Conservation (phyloP, 2,888 invertebrate genomes). For the Elysia crispata region DNA sequence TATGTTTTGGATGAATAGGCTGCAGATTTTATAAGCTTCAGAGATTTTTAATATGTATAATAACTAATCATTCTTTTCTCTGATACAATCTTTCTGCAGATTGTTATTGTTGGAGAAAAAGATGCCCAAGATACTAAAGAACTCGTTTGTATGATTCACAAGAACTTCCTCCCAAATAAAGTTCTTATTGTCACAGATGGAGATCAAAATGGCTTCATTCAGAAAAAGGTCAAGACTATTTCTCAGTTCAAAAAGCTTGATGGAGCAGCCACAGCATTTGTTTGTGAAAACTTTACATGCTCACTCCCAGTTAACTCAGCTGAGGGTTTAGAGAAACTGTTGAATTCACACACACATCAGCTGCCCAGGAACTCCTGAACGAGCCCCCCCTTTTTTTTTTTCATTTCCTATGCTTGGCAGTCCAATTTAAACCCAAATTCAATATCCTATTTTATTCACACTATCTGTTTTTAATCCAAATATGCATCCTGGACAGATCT, state of each 20-base stretch:
- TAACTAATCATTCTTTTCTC: not conserved
- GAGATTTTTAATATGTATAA: not conserved
- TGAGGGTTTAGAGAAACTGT: conserved; percentile 47
- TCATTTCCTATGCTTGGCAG: no score
- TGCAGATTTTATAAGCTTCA: not conserved
- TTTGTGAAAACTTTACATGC: conserved; percentile 88
- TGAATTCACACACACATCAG: conserved; percentile 3
- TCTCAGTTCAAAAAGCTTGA: conserved; percentile 78
- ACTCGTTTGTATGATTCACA: conserved; percentile 83
- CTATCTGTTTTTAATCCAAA: no score
- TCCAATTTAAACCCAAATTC: no score
- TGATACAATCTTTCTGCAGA: conserved; percentile 56
- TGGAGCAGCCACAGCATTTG: conserved; percentile 85
- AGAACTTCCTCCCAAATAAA: conserved; percentile 84
- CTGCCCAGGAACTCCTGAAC: no score
- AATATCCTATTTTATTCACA: no score
- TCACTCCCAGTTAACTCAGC: conserved; percentile 85
- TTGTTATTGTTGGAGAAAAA: conserved; percentile 81
- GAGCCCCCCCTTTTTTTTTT: no score
- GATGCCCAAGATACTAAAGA: conserved; percentile 84
- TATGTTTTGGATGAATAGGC: not conserved
- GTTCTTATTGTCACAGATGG: conserved; percentile 82
- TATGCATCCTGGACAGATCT: no score
- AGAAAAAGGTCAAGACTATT: conserved; percentile 75
- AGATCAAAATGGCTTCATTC: conserved; percentile 75